Evolutionary conservation across 2,888 invertebrate genomes (phyloP), one percentile per base, ranked within the genome.

Genomic region (Harmothoe impar): DNA sequence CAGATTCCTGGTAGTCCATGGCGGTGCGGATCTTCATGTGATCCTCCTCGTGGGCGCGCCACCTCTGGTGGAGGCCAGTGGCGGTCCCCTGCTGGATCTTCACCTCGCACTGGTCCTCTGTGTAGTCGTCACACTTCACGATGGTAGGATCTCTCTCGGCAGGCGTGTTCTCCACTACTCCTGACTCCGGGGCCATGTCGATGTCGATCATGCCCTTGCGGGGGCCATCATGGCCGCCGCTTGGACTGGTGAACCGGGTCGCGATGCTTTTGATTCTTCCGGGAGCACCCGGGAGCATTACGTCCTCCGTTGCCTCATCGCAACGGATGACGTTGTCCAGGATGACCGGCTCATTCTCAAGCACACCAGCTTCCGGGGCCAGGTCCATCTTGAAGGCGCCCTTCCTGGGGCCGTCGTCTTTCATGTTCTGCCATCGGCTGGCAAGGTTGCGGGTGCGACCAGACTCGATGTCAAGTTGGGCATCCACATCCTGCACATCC

Each of bases 101-200:
- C 29, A 89, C 90, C 54, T 86, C 86, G 29, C 86, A 86, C 54
- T 86, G 86, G 86, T 86, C 86, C 0, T 23, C 15, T 25, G 86
- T 86, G 54, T 54, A 86, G 25, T n/a, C 86, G 31, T 86, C 86
- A 20, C 86, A 86, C 31, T 81, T 25, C 5, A 86, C 29, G 23
- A 86, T 52, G 56, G 17, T 56, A 5, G 52, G 54, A 15, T 52
- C 72, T 0, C 77, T 35, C 23, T 89, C 90, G 10, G 77, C 85
- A 0, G 91, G 91, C n/a, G 88, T 89, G 78, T 91, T 91, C 86
- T 91, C 91, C 20, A 89, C 72, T 25, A 91, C 91, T 12, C 84
- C 52, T 0, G 90, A 72, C 25, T 84, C 91, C 12, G 56, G 35
- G 29, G 85, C 89, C 86, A 52, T 78, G 43, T 91, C 91, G n/a